phyloP scores from a whole-genome alignment of 2,113 vertebrate species.

The Cheilinus undulatus region DNA sequence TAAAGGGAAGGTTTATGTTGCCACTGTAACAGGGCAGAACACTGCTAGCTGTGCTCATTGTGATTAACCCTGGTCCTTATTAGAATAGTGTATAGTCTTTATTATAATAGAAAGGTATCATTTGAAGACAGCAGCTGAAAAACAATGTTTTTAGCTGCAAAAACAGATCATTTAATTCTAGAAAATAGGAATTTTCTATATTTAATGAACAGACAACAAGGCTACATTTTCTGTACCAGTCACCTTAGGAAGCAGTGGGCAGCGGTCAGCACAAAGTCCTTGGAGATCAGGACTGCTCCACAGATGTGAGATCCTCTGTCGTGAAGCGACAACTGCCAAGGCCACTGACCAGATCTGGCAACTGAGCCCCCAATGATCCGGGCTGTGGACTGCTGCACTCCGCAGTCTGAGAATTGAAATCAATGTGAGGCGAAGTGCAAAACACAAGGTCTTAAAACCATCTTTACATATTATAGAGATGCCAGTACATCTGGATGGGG shows the following conservation, averaged over 20 bases:
- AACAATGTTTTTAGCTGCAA: no score
- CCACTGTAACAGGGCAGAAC: no score
- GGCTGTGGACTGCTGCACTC: conserved; percentile 77
- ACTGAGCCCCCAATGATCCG: conserved; percentile 89
- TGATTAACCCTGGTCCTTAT: no score
- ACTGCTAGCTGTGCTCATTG: no score
- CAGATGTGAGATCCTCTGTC: conserved; percentile 86
- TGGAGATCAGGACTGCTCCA: conserved; percentile 89
- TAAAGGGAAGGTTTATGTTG: no score
- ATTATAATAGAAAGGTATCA: no score
- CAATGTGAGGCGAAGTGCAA: background rate
- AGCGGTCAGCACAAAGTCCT: conserved; percentile 89
- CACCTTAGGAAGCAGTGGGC: conserved; percentile 94
- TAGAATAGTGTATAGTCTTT: no score
- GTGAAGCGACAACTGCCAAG: conserved; percentile 93
- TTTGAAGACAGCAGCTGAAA: no score
- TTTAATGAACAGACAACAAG: background rate
- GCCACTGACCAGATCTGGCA: conserved; percentile 86
- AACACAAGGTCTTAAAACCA: background rate
- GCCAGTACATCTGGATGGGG: no score
- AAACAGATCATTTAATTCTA: background rate
- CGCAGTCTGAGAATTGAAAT: conserved; percentile 85
- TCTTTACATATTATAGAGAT: no score
- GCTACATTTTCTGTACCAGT: conserved; percentile 34
- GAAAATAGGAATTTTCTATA: background rate